A percentile compares a stretch with the other conserved stretches of the same genome.
These are phyloP conservation scores for Coelopa pilipes DNA, from an alignment of 2,888 invertebrate species.

Conservation along the genomic window DNA sequence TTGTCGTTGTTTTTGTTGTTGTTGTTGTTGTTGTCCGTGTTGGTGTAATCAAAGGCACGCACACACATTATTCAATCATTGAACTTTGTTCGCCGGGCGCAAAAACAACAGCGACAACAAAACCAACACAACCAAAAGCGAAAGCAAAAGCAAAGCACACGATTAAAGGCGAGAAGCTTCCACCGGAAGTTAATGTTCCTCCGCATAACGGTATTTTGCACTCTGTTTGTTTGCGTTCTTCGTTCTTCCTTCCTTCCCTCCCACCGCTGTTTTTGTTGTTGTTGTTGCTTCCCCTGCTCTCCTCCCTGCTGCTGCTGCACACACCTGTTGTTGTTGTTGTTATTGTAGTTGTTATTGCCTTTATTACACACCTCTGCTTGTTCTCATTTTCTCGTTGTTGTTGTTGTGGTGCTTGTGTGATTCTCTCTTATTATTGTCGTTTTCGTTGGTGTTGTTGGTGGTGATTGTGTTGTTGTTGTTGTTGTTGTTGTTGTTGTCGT, in stretches of 20 bases:
- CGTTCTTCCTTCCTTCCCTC: no score
- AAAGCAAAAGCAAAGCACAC: not conserved
- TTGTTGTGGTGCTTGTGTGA: no score
- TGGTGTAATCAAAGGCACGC: slow-evolving; percentile 6
- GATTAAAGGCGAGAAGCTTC: no score
- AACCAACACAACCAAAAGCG: no score
- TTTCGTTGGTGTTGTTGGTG: not conserved
- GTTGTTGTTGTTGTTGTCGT: not conserved
- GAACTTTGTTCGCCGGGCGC: slow-evolving; percentile 49
- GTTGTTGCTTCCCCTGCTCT: not conserved
- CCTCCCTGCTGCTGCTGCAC: no score
- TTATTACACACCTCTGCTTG: no score
- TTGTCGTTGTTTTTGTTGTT: not conserved
- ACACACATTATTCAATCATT: slow-evolving; percentile 50
- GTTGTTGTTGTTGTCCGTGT: not conserved
- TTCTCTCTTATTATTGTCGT: no score
- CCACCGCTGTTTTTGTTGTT: no score
- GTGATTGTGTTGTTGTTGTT: not conserved
- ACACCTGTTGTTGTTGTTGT: no score
- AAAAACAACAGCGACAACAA: not conserved
- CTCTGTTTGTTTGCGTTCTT: slow-evolving; percentile 10
- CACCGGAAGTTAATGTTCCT: no score
- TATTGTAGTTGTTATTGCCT: no score
- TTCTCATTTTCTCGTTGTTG: no score
- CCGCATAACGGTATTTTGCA: not conserved